These are phyloP conservation scores for Procambarus clarkii DNA, from an alignment of 1,140 invertebrate species.

Conservation along the genomic window DNA sequence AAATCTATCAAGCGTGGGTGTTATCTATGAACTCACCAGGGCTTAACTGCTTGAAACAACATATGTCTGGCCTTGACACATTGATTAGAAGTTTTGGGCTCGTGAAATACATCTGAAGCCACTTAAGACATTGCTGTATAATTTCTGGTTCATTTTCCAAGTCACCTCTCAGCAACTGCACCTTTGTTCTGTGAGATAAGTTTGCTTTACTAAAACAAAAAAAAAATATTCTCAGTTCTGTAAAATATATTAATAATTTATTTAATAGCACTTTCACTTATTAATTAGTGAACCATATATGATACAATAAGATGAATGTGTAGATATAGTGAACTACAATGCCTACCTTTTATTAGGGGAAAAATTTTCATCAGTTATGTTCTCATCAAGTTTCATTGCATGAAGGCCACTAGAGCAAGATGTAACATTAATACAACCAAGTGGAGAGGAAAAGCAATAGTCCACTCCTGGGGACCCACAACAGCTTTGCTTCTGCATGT, in stretches of 20 bases:
- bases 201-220: not conserved
- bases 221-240: not conserved
- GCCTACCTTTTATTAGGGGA: constrained; percentile 25
- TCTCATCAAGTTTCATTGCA: not conserved
- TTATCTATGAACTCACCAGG: constrained; percentile 10
- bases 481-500: not conserved
- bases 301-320: no score
- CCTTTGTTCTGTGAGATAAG: not conserved
- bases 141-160: constrained; percentile 1
- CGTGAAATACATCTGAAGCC: constrained; percentile 30
- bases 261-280: no score
- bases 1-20: no score
- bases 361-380: constrained; percentile 44
- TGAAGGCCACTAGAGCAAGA: constrained; percentile 23
- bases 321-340: no score
- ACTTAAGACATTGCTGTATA: constrained; percentile 7
- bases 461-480: not conserved
- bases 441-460: constrained; percentile 10
- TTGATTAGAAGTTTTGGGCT: not conserved
- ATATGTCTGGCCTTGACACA: constrained; percentile 21
- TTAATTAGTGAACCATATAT: no score
- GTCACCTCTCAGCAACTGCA: constrained; percentile 1
- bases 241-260: not conserved
- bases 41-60: not conserved
- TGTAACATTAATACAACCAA: constrained; percentile 16